Evolutionary conservation across 92 coral and sea anemone genomes (phyloP).

Genomic region (Parazoanthus swiftii): DNA sequence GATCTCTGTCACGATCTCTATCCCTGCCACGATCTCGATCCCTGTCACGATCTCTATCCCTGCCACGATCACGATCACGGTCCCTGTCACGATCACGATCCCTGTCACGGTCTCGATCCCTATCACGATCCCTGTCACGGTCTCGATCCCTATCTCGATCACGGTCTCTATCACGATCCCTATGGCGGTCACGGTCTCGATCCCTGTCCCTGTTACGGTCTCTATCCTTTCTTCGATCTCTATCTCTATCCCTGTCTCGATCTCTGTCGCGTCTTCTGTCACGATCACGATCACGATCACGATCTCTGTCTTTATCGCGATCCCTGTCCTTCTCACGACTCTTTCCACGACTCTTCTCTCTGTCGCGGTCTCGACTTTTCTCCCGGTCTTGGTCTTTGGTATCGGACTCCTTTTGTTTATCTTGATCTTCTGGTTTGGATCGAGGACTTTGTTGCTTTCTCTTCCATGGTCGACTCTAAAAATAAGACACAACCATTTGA

Average conservation of each 20-base stretch:
- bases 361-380: constrained; percentile 16
- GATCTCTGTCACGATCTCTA: constrained; percentile 46
- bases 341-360: constrained; percentile 22
- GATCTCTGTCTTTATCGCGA: constrained; percentile 1
- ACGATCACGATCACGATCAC: constrained; percentile 22
- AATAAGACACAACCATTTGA: too few relatives aligned
- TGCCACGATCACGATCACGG: constrained; percentile 29
- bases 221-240: constrained; percentile 17
- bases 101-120: constrained; percentile 29
- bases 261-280: background rate
- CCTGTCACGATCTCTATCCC: constrained; percentile 43
- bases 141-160: constrained; percentile 56
- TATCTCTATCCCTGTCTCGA: background rate
- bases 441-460: constrained; percentile 27
- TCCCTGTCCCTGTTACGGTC: constrained; percentile 32
- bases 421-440: constrained; percentile 18
- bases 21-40: constrained; percentile 57
- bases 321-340: background rate
- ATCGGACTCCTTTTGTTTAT: constrained; percentile 16
- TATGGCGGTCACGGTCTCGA: constrained; percentile 24
- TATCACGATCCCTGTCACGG: constrained; percentile 9
- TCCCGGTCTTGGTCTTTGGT: background rate
- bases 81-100: constrained; percentile 47
- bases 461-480: constrained; percentile 42
- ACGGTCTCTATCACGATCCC: constrained; percentile 40